Evolutionary conservation across 2,888 invertebrate genomes (phyloP).

Genomic region (Watsonalla binaria): DNA sequence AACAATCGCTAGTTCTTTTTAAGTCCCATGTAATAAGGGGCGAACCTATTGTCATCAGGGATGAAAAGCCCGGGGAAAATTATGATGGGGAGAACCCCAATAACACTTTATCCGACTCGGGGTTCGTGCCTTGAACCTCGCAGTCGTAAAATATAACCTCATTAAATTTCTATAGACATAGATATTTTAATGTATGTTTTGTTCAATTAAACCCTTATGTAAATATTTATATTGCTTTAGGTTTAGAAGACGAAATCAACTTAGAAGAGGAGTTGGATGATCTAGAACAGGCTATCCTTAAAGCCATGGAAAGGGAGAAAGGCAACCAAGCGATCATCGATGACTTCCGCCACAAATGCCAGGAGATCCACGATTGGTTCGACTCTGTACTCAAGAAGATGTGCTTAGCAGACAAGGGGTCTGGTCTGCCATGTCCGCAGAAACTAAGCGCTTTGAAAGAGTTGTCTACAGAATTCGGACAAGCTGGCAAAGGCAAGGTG

Average conservation of each 20-base stretch:
- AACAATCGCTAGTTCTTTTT: no score
- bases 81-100: no score
- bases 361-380: constrained; percentile 89
- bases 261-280: constrained; percentile 85
- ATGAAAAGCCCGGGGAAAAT: no score
- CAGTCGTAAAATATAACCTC: no score
- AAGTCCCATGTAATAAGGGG: no score
- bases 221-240: constrained; percentile 25
- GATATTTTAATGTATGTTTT: neutral
- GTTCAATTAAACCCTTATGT: no score
- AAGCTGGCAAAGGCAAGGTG: constrained; percentile 84
- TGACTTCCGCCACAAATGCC: constrained; percentile 85
- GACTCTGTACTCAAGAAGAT: constrained; percentile 88
- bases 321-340: constrained; percentile 87
- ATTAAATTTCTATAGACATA: neutral
- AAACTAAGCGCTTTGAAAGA: constrained; percentile 87
- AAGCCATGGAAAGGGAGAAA: constrained; percentile 87
- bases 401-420: constrained; percentile 90
- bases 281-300: constrained; percentile 83
- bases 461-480: constrained; percentile 85
- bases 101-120: no score
- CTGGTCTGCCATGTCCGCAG: constrained; percentile 88
- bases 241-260: constrained; percentile 83
- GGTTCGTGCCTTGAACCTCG: no score
- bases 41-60: no score